These are phyloP conservation scores for Schizaphis graminum DNA, from an alignment of 2,888 invertebrate genomes.

Conservation along the genomic window DNA sequence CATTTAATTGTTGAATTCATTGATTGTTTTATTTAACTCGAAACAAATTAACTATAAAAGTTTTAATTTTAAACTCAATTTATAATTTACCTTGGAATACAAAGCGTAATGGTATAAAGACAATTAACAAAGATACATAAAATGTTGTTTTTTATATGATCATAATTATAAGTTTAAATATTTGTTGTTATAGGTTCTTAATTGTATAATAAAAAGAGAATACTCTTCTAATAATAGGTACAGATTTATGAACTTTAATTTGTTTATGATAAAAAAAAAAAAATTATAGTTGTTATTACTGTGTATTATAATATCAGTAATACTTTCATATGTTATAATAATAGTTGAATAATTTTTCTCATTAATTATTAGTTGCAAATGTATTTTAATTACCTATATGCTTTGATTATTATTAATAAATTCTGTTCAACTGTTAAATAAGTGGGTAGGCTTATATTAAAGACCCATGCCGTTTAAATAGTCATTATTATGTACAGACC, in stretches of 20 bases:
- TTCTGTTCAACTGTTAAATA: background rate
- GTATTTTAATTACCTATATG: background rate
- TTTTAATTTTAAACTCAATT: slow-evolving; percentile 12
- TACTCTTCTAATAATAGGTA: too few species aligned
- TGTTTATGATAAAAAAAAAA: background rate
- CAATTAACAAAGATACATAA: background rate
- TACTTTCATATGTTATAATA: background rate
- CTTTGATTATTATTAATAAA: background rate
- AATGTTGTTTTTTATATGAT: background rate
- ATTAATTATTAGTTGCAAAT: background rate
- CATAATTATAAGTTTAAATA: background rate
- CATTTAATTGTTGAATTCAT: slow-evolving; percentile 8
- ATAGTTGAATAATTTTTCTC: background rate
- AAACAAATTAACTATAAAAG: slow-evolving; percentile 23
- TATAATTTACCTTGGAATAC: background rate
- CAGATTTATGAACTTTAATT: background rate
- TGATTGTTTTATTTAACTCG: slow-evolving; percentile 44
- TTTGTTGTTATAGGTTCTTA: background rate
- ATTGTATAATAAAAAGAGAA: background rate
- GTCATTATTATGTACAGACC: background rate
- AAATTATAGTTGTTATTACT: background rate
- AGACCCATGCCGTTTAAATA: background rate
- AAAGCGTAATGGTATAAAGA: background rate
- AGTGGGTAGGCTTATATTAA: background rate
- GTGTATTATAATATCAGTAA: background rate